Conservation (phyloP, 2,888 invertebrate genomes). For the Melanotus villosus region DNA sequence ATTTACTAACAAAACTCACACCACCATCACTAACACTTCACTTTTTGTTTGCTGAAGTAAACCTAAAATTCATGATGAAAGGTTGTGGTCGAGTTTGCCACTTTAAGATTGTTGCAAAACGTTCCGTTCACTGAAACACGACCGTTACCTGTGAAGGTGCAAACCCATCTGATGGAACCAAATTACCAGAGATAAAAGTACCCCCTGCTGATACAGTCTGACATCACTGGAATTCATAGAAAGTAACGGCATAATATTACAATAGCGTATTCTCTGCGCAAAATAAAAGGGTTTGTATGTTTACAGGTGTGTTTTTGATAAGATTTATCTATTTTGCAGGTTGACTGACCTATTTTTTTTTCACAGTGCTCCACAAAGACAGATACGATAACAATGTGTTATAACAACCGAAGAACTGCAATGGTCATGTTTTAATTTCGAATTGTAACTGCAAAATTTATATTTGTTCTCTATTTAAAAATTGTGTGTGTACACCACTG, state of each 20-base stretch:
- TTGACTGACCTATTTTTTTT: no score
- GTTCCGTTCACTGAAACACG: background rate
- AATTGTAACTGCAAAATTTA: no score
- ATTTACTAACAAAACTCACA: background rate
- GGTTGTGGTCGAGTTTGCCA: no score
- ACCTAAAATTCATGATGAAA: background rate
- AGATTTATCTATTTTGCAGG: background rate
- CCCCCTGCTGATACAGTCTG: conserved; percentile 14
- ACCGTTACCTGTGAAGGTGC: conserved; percentile 31
- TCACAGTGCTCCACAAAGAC: no score
- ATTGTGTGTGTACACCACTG: no score
- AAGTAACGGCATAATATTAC: conserved; percentile 9
- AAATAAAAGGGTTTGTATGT: conserved; percentile 14
- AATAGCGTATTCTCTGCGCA: background rate
- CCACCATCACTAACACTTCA: background rate
- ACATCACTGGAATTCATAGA: conserved; percentile 2
- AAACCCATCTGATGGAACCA: conserved; percentile 29
- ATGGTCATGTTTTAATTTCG: no score
- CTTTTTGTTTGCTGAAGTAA: conserved; percentile 4
- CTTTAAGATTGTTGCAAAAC: background rate
- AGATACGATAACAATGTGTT: no score
- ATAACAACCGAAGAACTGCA: no score
- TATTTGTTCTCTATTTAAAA: no score
- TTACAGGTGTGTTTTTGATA: background rate
- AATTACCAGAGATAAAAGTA: conserved; percentile 12